These are phyloP conservation scores for Cladorhizidae sp. DNA, from an alignment of 37 sponge, comb jelly and placozoan genomes.

Conservation along the genomic window DNA sequence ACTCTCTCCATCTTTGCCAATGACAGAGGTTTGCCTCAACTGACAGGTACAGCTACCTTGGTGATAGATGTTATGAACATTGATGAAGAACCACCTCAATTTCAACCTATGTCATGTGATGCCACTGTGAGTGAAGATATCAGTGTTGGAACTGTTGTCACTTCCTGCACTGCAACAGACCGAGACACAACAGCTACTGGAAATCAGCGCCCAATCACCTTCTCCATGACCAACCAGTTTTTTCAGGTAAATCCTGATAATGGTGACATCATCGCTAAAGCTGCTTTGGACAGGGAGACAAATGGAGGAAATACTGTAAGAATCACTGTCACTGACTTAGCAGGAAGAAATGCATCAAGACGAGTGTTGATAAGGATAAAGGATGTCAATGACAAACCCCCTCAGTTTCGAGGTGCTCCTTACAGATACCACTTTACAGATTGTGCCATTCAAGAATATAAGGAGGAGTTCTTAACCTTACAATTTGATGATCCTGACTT, in stretches of 20 bases:
- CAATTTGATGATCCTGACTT: constrained; percentile 55
- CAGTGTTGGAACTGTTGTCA: background rate
- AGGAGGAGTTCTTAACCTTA: constrained; percentile 1
- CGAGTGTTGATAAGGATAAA: constrained; percentile 17
- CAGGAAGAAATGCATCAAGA: background rate
- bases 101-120: background rate
- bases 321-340: constrained; percentile 34
- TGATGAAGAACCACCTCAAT: constrained; percentile 52
- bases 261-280: constrained; percentile 19
- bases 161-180: constrained; percentile 19
- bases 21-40: constrained; percentile 29
- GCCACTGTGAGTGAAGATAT: background rate
- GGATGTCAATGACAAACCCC: constrained; percentile 81
- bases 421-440: constrained; percentile 2
- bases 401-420: constrained; percentile 23
- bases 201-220: constrained; percentile 17
- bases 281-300: constrained; percentile 40
- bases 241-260: constrained; percentile 23
- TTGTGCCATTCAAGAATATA: background rate
- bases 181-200: constrained; percentile 12
- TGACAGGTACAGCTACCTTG: constrained; percentile 6
- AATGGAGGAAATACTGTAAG: constrained; percentile 2
- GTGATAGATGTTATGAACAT: constrained; percentile 48
- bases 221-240: constrained; percentile 27
- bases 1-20: constrained; percentile 33